These are phyloP conservation scores for Entomobrya proxima DNA, from an alignment of 2,888 invertebrate genomes.

Conservation along the genomic window DNA sequence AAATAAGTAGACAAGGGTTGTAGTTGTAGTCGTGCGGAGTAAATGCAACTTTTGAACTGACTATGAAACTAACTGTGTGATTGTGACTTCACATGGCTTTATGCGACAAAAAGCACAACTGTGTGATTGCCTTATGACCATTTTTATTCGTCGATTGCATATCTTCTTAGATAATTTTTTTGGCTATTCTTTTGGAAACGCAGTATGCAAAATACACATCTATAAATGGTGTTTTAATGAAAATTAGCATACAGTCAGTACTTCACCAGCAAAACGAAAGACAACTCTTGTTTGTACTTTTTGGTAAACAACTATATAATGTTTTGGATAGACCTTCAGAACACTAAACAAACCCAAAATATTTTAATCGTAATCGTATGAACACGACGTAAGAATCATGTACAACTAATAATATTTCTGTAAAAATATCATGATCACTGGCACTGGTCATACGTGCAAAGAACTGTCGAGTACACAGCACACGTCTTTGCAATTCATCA, in stretches of 20 bases:
- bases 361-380: constrained; percentile 53
- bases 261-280: too few species aligned
- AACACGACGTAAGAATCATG: constrained; percentile 60
- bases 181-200: neutral
- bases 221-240: constrained; percentile 22
- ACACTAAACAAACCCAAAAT: constrained; percentile 56
- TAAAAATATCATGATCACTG: constrained; percentile 9
- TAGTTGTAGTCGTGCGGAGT: constrained; percentile 1
- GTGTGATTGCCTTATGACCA: neutral
- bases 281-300: neutral
- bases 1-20: constrained; percentile 39
- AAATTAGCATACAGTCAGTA: too few species aligned
- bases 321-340: constrained; percentile 51
- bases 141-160: neutral
- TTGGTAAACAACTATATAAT: constrained; percentile 7
- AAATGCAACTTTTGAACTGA: neutral
- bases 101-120: constrained; percentile 10
- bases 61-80: neutral
- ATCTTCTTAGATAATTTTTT: constrained; percentile 34
- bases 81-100: too few species aligned
- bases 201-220: neutral
- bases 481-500: neutral
- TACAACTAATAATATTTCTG: constrained; percentile 9
- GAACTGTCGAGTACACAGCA: neutral
- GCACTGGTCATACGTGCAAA: constrained; percentile 14